Base-by-base conservation (phyloP, 2,797 vertebrate species). In the Mormyrus hasselquistii region DNA sequence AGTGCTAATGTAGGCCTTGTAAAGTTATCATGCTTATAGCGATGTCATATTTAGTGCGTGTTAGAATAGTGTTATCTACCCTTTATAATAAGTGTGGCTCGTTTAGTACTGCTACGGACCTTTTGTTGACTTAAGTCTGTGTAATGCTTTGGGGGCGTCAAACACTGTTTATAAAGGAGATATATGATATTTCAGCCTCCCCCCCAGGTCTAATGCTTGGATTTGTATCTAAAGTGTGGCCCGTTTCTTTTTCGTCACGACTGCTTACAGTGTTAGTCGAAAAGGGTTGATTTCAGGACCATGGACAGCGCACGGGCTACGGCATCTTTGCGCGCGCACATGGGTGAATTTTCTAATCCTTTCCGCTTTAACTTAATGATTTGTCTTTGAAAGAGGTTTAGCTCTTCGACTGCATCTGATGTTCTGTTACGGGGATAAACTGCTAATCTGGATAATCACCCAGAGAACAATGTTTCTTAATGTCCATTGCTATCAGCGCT, bases 261-360 rank as follows among this genome's bases (percentile, higher is more conserved):
- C 41, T 9, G 7, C 41, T 47, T 47, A 19, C 41, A 47, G 76
- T 3, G 19, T 82, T n/a, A 5, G 5, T 7, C 50, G 22, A 49
- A 44, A 22, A 49, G 3, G 88, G 22, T 22, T 79, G 2, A 59
- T 90, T 93, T 94, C 94, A 94, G 93, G 89, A 95, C 93, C 93
- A 55, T 57, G 92, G 94, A 94, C 41, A 94, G 94, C 91, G 90
- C 89, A 86, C 52, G 44, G 44, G 49, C 49, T 52, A 5, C 12
- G 19, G n/a, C 22, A 12, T 52, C 49, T 14, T 25, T 82, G 6
- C 41, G 41, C 19, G 41, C 41, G 38, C 38, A 44, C 38, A 82
- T 47, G 76, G 41, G 19, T 47, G 41, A 6, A 19, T n/a, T 52
- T 83, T 83, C 41, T 83, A 49, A 49, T 83, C 41, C 38, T 83